These are phyloP conservation scores for Periophthalmus modestus DNA, from an alignment of 2,113 vertebrate genomes.

Conservation along the genomic window DNA sequence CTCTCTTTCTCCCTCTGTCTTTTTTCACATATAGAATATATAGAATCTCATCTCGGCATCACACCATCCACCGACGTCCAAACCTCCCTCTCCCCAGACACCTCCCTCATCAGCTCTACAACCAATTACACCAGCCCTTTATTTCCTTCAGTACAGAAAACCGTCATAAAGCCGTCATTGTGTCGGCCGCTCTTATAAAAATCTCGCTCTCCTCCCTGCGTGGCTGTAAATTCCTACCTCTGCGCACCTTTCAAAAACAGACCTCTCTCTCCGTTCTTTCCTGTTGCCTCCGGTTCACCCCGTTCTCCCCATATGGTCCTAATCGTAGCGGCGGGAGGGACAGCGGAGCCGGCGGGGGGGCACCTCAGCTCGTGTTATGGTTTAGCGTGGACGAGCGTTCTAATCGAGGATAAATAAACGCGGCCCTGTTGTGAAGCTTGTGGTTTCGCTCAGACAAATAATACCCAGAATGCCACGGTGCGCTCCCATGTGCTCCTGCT, in stretches of 20 bases:
- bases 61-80: neutral
- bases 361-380: conserved; percentile 51
- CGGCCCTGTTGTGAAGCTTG: conserved; percentile 48
- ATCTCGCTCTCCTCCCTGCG: neutral
- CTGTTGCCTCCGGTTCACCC: conserved; percentile 55
- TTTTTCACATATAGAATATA: too few relatives aligned
- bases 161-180: neutral
- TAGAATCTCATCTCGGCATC: too few relatives aligned
- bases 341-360: conserved; percentile 16
- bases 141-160: neutral
- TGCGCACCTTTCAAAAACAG: conserved; percentile 16
- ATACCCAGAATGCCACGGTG: conserved; percentile 63
- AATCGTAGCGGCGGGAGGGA: conserved; percentile 56
- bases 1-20: too few relatives aligned
- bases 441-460: conserved; percentile 66
- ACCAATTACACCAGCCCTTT: neutral
- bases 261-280: conserved; percentile 9
- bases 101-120: neutral
- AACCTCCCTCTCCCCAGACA: neutral
- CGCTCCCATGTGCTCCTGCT: conserved; percentile 49
- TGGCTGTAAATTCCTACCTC: neutral
- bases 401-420: conserved; percentile 77
- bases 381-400: conserved; percentile 67
- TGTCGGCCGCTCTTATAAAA: neutral
- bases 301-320: conserved; percentile 66